These are phyloP conservation scores for Upupa epops DNA, from an alignment of 2,113 vertebrate genomes.

Conservation along the genomic window DNA sequence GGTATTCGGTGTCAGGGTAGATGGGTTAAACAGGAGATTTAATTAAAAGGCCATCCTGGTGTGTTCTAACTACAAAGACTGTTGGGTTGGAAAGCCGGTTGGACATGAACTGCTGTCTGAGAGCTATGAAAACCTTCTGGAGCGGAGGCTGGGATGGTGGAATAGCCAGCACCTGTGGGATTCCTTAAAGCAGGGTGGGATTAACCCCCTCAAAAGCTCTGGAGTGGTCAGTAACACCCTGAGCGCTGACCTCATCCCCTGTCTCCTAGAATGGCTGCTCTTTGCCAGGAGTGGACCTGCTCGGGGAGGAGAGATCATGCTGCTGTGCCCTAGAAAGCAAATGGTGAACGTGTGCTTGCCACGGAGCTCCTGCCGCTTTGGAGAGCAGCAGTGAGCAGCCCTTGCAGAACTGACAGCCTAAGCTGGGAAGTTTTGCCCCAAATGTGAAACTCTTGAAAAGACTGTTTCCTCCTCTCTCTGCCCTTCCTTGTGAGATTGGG, in stretches of 20 bases:
- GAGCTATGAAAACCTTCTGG: neutral
- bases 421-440: neutral
- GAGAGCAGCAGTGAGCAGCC: neutral
- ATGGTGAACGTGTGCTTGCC: neutral
- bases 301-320: neutral
- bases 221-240: neutral
- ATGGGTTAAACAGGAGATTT: neutral
- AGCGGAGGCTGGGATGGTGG: neutral
- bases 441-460: neutral
- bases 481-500: neutral
- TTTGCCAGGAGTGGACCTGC: neutral
- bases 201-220: constrained; percentile 24
- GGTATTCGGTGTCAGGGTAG: neutral
- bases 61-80: neutral
- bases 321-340: neutral
- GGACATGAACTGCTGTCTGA: neutral
- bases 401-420: neutral
- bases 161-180: neutral
- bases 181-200: neutral
- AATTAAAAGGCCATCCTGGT: neutral
- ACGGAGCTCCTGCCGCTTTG: neutral
- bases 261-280: neutral
- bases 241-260: neutral
- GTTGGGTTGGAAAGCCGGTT: neutral
- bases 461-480: neutral